These are phyloP conservation scores for Pollimyrus isidori DNA, from an alignment of 2,113 vertebrate species.

Conservation along the genomic window DNA sequence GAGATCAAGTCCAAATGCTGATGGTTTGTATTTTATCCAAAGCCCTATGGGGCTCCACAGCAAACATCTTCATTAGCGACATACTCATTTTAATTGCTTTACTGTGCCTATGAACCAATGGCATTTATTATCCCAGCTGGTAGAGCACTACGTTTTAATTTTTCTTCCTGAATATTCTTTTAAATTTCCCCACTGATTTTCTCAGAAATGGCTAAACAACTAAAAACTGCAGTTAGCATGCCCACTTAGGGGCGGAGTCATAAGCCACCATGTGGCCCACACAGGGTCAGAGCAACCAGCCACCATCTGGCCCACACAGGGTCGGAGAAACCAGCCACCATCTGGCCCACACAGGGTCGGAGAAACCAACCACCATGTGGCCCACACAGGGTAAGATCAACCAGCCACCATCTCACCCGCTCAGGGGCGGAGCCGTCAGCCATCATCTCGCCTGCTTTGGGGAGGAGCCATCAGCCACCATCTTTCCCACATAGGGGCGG, in stretches of 20 bases:
- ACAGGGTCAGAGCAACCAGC: too few species aligned
- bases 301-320: not conserved
- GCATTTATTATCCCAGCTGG: not conserved
- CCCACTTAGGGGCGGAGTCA: not conserved
- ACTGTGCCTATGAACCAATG: not conserved
- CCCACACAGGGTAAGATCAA: not conserved
- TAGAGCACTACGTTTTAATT: not conserved
- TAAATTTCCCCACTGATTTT: not conserved
- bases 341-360: not conserved
- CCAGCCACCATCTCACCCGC: not conserved
- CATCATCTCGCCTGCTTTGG: not conserved
- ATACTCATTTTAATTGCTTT: not conserved
- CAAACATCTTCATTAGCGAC: not conserved
- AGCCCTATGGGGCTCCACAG: not conserved
- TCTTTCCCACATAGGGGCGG: not conserved
- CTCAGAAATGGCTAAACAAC: not conserved
- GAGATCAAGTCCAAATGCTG: not conserved
- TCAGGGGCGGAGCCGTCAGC: not conserved
- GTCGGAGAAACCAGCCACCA: not conserved
- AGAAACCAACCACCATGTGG: not conserved
- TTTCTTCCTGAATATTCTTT: not conserved
- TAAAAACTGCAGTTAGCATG: not conserved
- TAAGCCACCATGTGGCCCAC: not conserved
- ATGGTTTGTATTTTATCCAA: not conserved
- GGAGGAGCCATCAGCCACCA: not conserved